Evolutionary conservation across 1,140 invertebrate genomes (phyloP).

Genomic region (Lanistes nyassanus): DNA sequence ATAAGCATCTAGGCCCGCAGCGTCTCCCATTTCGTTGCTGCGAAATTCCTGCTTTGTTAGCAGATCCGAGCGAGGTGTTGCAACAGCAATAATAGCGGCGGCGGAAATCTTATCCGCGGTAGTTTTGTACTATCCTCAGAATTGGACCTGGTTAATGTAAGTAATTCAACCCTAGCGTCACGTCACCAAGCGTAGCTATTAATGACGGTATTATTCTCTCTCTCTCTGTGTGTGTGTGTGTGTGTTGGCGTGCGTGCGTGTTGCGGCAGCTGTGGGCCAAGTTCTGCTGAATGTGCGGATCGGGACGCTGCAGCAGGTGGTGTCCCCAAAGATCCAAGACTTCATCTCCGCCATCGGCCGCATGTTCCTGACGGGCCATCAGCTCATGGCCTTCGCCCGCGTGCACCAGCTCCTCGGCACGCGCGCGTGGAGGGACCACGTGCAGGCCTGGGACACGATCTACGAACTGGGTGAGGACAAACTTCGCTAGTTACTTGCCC

Average conservation of each 20-base stretch:
- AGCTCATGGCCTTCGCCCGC: conserved; percentile 47
- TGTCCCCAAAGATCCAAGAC: conserved; percentile 38
- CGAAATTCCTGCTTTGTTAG: too few relatives aligned
- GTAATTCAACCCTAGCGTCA: too few relatives aligned
- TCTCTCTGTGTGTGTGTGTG: too few relatives aligned
- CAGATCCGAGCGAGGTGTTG: too few relatives aligned
- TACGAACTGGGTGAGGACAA: conserved; percentile 42
- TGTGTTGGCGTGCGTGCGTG: neutral
- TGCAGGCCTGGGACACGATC: conserved; percentile 48
- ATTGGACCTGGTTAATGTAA: too few relatives aligned
- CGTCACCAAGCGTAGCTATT: too few relatives aligned
- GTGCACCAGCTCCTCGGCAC: conserved; percentile 46
- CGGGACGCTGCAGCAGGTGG: conserved; percentile 42
- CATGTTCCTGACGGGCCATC: conserved; percentile 49
- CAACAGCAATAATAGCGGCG: too few relatives aligned
- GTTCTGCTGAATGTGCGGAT: conserved; percentile 44
- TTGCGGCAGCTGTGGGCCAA: conserved; percentile 45
- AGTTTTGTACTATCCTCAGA: too few relatives aligned
- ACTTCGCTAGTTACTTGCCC: neutral
- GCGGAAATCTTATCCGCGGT: too few relatives aligned
- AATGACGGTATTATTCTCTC: too few relatives aligned
- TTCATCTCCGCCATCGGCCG: conserved; percentile 46
- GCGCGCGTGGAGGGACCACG: conserved; percentile 47
- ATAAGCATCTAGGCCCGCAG: too few relatives aligned
- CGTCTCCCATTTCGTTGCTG: too few relatives aligned